phyloP scores from a whole-genome alignment of 2,888 invertebrate genomes.

The Meandrusa payeni region DNA sequence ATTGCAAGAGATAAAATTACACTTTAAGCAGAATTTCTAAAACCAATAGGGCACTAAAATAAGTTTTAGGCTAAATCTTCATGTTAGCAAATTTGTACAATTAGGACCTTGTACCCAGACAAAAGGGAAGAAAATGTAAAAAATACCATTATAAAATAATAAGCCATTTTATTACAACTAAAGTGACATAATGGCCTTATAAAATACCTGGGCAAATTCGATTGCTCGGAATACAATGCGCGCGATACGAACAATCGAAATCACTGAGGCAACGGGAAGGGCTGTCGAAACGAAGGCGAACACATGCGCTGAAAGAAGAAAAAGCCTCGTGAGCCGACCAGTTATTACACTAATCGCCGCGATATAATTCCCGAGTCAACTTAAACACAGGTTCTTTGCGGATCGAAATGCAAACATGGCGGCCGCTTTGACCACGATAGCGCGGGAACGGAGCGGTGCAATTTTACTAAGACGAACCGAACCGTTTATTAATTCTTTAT shows the following conservation, averaged over 20 bases:
- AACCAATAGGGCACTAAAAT: too few relatives aligned
- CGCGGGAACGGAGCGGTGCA: conserved; percentile 58
- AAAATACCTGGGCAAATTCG: conserved; percentile 59
- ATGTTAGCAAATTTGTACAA: too few relatives aligned
- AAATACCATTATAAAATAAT: too few relatives aligned
- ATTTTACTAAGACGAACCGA: conserved; percentile 32
- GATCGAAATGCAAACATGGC: conserved; percentile 81
- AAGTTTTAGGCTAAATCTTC: too few relatives aligned
- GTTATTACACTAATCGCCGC: conserved; percentile 81
- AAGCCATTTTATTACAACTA: neutral
- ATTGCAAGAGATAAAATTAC: too few relatives aligned
- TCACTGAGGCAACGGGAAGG: conserved; percentile 52
- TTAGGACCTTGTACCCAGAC: too few relatives aligned
- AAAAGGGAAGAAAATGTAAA: too few relatives aligned
- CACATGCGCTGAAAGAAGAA: conserved; percentile 68
- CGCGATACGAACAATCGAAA: conserved; percentile 63
- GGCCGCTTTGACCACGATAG: conserved; percentile 70
- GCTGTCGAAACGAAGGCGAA: conserved; percentile 58
- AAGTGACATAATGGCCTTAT: conserved; percentile 34
- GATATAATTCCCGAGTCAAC: conserved; percentile 80
- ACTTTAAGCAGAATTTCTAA: too few relatives aligned
- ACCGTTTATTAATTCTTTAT: too few relatives aligned
- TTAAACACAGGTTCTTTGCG: conserved; percentile 80
- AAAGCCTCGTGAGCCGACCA: conserved; percentile 70
- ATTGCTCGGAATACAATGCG: conserved; percentile 68